Base-by-base conservation (phyloP, 1,140 invertebrate species). In the Heliconius melpomene region DNA sequence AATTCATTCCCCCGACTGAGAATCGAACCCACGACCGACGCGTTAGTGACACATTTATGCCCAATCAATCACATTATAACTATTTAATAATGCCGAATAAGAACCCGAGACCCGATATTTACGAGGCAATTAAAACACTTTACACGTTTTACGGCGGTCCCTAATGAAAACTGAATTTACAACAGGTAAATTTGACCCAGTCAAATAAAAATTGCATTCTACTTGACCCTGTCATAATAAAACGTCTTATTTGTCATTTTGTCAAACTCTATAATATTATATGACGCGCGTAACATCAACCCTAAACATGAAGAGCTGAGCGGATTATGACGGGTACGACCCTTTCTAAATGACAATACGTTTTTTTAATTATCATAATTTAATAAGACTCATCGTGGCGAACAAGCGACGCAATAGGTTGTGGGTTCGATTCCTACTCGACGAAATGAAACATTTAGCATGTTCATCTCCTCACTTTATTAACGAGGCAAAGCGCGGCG, bases 301-400 rank as follows among this genome's bases (percentile, higher is more conserved):
- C 87, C 81, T 88, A 88, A 82, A 83, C 81, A 18, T 7, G 60
- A 66, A 66, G 83, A 87, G 52, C 76, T 75, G 72, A 83, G 75
- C 81, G 81, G 88, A 90, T 88, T 89, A 88, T 85, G 83, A 87
- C 86, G 75, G 83, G 79, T 86, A 82, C 60, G 57, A 38, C 79
- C 74, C 72, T 74, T 29, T 77, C 36, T 85, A 82, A 70, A 78
- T 79, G 78, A 78, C 74, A 82, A 80, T 77, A 80, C 18, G 57
- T 74, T 74, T 79, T 74, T 79, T 75, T 71, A 70, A 70, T 76
- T 72, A 72, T 54, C 32, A 74, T 16, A 74, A 26, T n/a, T 66
- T 26, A 46, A 46, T 46, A 46, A 46, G 40, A 46, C 13, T 5
- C 13, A 16, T 46, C 13, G 40, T 46, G 3, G 13, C 40, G 13